Conservation (phyloP, 1,140 invertebrate species). For the Tachypleus tridentatus region DNA sequence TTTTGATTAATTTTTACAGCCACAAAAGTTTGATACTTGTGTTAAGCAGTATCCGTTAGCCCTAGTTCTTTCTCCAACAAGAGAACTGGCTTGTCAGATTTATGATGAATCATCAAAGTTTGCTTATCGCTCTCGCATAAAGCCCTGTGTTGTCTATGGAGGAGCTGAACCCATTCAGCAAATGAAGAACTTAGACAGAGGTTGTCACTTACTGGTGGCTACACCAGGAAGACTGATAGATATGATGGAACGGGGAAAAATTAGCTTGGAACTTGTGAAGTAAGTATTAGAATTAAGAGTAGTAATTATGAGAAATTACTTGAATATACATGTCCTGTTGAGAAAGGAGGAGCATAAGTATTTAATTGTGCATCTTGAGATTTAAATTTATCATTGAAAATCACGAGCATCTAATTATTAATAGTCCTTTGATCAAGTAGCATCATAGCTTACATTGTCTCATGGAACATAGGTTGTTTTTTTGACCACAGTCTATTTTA, state of each 20-base stretch:
- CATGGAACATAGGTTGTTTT: too few species aligned
- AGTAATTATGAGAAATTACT: too few species aligned
- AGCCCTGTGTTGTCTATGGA: constrained; percentile 66
- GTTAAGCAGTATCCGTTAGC: constrained; percentile 88
- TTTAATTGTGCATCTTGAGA: too few species aligned
- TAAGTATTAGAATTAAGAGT: constrained; percentile 15
- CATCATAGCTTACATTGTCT: too few species aligned
- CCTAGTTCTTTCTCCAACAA: constrained; percentile 74
- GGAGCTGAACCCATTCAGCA: constrained; percentile 66
- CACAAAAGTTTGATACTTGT: constrained; percentile 29
- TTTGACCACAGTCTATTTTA: too few species aligned
- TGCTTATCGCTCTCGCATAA: constrained; percentile 55
- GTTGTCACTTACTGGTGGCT: constrained; percentile 82
- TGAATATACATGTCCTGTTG: too few species aligned
- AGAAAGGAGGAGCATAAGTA: too few species aligned
- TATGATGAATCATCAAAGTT: constrained; percentile 77
- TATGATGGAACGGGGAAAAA: constrained; percentile 58
- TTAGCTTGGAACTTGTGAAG: constrained; percentile 35
- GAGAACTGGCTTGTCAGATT: constrained; percentile 84
- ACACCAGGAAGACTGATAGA: constrained; percentile 86
- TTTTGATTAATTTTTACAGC: background rate
- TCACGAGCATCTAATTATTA: too few species aligned
- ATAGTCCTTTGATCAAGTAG: too few species aligned
- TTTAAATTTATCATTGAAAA: too few species aligned
- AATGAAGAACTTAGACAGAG: constrained; percentile 47